Percentiles rank a stretch among this genome's conserved stretches.
These are phyloP conservation scores for Ceyx cyanopectus DNA, from an alignment of 2,113 vertebrate species.

Conservation along the genomic window DNA sequence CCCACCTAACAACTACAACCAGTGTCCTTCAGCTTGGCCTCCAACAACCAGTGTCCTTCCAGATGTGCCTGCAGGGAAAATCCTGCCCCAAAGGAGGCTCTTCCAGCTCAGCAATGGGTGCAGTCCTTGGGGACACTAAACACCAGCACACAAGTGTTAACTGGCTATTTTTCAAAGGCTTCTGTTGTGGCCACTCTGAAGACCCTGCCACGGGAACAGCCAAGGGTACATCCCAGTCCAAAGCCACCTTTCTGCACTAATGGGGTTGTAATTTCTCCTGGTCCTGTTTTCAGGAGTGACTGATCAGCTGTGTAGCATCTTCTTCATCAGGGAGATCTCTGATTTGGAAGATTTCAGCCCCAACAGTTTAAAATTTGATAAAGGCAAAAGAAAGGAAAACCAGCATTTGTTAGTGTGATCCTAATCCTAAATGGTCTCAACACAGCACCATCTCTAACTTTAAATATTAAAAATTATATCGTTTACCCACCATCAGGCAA, in stretches of 20 bases:
- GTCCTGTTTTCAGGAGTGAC: background rate
- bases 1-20: background rate
- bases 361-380: background rate
- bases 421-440: background rate
- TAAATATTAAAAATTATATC: background rate
- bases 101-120: rapidly evolving
- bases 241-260: conserved; percentile 32
- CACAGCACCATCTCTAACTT: background rate
- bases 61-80: background rate
- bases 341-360: background rate
- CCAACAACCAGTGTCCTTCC: background rate
- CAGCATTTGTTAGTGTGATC: background rate
- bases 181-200: background rate
- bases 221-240: background rate
- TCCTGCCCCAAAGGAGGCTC: background rate
- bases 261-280: background rate
- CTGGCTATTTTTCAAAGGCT: background rate
- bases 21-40: rapidly evolving
- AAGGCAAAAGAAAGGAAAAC: background rate
- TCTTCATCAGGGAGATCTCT: background rate
- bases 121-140: background rate
- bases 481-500: rapidly evolving
- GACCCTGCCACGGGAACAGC: background rate
- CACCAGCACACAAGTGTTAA: rapidly evolving
- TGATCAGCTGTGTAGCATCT: rapidly evolving